Percentiles rank a stretch among this genome's conserved stretches.
phyloP scores from a whole-genome alignment of 2,888 invertebrate species.

The Theodoxus fluviatilis region DNA sequence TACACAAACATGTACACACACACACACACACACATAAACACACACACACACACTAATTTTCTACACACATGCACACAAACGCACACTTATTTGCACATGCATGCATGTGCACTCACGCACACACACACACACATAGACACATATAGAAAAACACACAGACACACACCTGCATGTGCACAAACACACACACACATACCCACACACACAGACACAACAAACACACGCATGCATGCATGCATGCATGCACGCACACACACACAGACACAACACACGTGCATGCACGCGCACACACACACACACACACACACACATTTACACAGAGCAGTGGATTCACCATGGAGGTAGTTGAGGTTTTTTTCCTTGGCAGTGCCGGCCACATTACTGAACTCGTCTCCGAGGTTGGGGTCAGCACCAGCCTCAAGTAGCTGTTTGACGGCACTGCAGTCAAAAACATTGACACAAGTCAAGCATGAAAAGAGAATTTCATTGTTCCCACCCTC shows the following conservation, averaged over 20 bases:
- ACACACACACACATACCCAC: too few relatives aligned
- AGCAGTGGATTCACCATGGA: slow-evolving; percentile 71
- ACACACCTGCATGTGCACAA: too few relatives aligned
- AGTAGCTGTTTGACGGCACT: slow-evolving; percentile 63
- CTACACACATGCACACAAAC: neutral
- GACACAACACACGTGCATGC: neutral
- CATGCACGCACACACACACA: neutral
- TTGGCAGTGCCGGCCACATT: slow-evolving; percentile 75
- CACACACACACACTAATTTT: neutral
- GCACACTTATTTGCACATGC: too few relatives aligned
- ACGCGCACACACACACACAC: neutral
- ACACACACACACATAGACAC: neutral
- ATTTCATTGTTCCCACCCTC: neutral
- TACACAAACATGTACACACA: neutral
- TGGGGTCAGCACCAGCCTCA: slow-evolving; percentile 80
- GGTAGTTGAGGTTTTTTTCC: slow-evolving; percentile 75
- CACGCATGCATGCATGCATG: neutral
- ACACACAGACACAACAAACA: neutral
- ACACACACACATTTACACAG: neutral
- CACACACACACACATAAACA: slow-evolving; percentile 4
- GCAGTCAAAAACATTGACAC: slow-evolving; percentile 31
- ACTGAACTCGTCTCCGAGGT: slow-evolving; percentile 78
- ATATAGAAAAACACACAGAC: too few relatives aligned
- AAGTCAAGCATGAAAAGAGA: neutral
- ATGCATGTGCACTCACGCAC: neutral